Base-by-base conservation (phyloP, 2,888 invertebrate genomes). In the Temnothorax ravouxi region DNA sequence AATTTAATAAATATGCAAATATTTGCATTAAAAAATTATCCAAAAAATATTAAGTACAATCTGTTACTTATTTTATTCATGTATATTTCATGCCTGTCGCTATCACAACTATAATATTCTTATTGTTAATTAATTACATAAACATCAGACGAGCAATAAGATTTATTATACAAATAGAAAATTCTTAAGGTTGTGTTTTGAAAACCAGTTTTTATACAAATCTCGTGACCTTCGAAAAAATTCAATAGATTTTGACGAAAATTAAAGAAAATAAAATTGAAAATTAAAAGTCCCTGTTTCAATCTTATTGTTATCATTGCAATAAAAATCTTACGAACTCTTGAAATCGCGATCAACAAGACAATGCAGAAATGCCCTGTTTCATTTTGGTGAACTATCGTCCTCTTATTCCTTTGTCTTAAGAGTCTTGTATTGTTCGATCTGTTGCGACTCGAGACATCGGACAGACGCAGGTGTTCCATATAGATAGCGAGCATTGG, bases 401-500 rank as follows among this genome's bases (percentile, higher is more conserved):
- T 80, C 80, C 61, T 38, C 18, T 50, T 25, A 15, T 34, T 21
- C 50, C 56, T 54, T 64, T 77, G 62, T 83, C 66, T 83, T 50
- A 44, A 71, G 67, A 52, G 21, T 84, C 56, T 71, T 21, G 66
- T 47, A 83, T 83, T 77, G 82, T 89, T 87, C 87, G 84, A 82
- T 86, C 79, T 72, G 81, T 82, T 84, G 87, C 79, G 38, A 66
- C 50, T 89, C 76, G 84, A 83, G 87, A 85, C 86, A 88, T 86
- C 86, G 90, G 89, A 84, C 90, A 91, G 91, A 92, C 92, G 92
- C 94, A 94, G 94, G 93, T 94, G 94, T 93, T 94, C 92, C 92
- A 93, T 92, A 93, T 93, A 93, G 94, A 94, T 94, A 93, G 93
- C 91, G 88, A 91, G 90, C 92, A 94, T 93, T 94, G 94, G 94